These are phyloP conservation scores for Drosophila rufa DNA, from an alignment of 1,140 invertebrate genomes.

Conservation along the genomic window DNA sequence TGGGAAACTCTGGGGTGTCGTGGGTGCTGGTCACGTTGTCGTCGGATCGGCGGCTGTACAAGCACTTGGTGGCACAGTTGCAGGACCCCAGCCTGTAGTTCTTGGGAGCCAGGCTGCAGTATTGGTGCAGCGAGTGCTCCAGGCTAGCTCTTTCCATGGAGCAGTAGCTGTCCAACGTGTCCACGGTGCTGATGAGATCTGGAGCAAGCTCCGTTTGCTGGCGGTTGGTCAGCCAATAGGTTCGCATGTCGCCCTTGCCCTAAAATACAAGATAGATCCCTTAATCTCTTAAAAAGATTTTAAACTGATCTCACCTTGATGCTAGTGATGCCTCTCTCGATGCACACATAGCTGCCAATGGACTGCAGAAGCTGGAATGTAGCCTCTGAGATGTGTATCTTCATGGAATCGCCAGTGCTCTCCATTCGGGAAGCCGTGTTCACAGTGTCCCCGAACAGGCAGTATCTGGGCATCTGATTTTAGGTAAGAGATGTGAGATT, in stretches of 20 bases:
- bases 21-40: constrained; percentile 67
- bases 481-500: background rate
- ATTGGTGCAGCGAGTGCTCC: constrained; percentile 29
- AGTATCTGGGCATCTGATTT: constrained; percentile 94
- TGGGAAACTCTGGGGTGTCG: constrained; percentile 26
- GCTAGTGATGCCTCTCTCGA: constrained; percentile 88
- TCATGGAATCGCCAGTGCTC: constrained; percentile 93
- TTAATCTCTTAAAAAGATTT: background rate
- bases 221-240: constrained; percentile 90
- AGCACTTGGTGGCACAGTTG: constrained; percentile 72
- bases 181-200: constrained; percentile 79
- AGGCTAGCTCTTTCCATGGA: constrained; percentile 14
- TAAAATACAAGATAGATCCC: constrained; percentile 70
- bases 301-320: constrained; percentile 89
- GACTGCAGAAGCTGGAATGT: constrained; percentile 90
- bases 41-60: constrained; percentile 76
- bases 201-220: constrained; percentile 56
- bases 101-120: constrained; percentile 13
- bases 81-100: constrained; percentile 49
- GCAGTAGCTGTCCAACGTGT: constrained; percentile 49
- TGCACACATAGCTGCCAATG: constrained; percentile 86
- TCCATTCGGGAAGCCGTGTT: constrained; percentile 96
- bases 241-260: constrained; percentile 95
- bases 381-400: constrained; percentile 96
- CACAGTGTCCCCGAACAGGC: constrained; percentile 96